A percentile compares a stretch with the other conserved stretches of the same genome.
phyloP scores from a whole-genome alignment of 53 echinoderm and acorn worm genomes.

The Mesocentrotus franciscanus region DNA sequence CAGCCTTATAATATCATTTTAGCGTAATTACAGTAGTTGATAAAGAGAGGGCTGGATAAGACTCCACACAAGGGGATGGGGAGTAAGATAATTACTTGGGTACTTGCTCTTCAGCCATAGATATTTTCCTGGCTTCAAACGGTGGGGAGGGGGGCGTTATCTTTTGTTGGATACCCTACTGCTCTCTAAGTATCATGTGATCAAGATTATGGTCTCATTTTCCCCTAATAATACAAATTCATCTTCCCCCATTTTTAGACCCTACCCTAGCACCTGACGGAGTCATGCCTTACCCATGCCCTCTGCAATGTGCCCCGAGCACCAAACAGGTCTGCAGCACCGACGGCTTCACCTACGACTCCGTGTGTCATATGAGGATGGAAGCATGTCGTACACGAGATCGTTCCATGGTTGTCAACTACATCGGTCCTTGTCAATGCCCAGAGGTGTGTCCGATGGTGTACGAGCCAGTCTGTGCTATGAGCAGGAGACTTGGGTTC shows the following conservation, averaged over 20 bases:
- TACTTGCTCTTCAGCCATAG: not conserved
- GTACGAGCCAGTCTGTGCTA: constrained; percentile 58
- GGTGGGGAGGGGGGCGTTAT: too few species aligned
- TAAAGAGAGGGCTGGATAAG: too few species aligned
- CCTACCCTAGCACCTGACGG: constrained; percentile 40
- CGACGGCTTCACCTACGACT: constrained; percentile 58
- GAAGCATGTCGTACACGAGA: constrained; percentile 62
- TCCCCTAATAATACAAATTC: not conserved
- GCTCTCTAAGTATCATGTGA: not conserved
- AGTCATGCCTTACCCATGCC: constrained; percentile 61
- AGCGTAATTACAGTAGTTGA: too few species aligned
- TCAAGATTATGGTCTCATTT: not conserved
- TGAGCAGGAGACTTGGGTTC: constrained; percentile 33
- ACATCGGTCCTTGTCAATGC: constrained; percentile 50
- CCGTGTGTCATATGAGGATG: constrained; percentile 48
- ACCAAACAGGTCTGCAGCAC: constrained; percentile 38
- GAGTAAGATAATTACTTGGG: too few species aligned
- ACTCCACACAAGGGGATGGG: too few species aligned
- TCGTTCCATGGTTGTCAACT: constrained; percentile 59
- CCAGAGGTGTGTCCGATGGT: constrained; percentile 63
- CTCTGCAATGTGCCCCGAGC: constrained; percentile 15
- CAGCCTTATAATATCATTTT: too few species aligned
- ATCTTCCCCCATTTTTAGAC: not conserved
- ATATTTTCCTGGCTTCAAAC: not conserved
- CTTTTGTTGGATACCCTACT: too few species aligned